A percentile compares a stretch with the other conserved stretches of the same genome.
phyloP scores from a whole-genome alignment of 1,140 invertebrate species.

The Ganaspis sp. region DNA sequence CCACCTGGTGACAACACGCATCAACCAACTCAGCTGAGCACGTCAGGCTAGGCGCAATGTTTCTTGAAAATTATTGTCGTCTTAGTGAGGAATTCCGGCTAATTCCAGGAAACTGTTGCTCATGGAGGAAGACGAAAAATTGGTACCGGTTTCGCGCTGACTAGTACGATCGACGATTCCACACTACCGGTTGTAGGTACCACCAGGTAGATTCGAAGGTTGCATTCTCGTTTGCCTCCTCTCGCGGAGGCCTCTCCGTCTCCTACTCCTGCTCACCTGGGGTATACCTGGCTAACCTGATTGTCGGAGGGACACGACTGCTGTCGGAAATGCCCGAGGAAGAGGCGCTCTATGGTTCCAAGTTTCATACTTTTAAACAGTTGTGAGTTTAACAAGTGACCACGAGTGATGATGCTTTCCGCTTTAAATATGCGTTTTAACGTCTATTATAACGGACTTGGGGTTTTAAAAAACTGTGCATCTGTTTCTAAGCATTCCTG shows the following conservation, averaged over 20 bases:
- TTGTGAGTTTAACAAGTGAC: neutral
- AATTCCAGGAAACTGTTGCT: neutral
- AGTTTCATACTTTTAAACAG: neutral
- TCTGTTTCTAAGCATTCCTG: neutral
- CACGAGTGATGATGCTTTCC: neutral
- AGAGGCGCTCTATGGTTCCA: conserved; percentile 38
- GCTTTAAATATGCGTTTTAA: neutral
- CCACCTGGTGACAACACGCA: conserved; percentile 17
- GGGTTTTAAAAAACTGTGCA: neutral
- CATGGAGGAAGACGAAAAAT: neutral
- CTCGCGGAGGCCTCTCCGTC: conserved; percentile 37
- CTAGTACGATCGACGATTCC: conserved; percentile 55
- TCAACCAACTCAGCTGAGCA: conserved; percentile 8
- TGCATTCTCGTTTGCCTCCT: conserved; percentile 60
- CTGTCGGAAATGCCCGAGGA: conserved; percentile 51
- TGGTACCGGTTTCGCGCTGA: conserved; percentile 32
- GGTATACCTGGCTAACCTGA: conserved; percentile 67
- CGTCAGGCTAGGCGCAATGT: neutral
- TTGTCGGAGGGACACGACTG: conserved; percentile 52
- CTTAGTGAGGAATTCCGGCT: neutral
- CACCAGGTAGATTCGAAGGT: conserved; percentile 64
- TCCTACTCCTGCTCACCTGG: conserved; percentile 61
- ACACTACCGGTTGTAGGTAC: conserved; percentile 62
- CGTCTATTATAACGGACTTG: conserved; percentile 13
- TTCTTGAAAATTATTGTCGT: neutral